These are phyloP conservation scores for Microctenopoma stevenorrisi DNA, from an alignment of 2,797 vertebrate genomes.

Conservation along the genomic window DNA sequence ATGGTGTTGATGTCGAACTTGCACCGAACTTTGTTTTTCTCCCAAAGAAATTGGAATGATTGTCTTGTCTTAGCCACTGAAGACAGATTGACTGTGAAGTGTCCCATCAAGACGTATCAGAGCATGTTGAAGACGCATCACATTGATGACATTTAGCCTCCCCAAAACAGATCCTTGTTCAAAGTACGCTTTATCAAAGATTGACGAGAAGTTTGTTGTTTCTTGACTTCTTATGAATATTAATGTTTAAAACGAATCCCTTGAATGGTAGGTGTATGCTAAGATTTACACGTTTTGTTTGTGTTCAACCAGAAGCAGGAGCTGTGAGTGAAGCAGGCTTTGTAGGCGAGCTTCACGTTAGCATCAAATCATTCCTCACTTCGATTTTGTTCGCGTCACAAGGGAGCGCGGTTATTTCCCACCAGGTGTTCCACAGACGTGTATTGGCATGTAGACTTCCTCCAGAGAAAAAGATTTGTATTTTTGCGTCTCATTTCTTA, in stretches of 20 bases:
- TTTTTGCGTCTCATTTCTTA: conserved; percentile 49
- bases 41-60: conserved; percentile 31
- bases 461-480: conserved; percentile 31
- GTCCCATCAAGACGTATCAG: conserved; percentile 38
- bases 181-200: conserved; percentile 56
- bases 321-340: conserved; percentile 43
- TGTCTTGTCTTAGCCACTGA: conserved; percentile 20
- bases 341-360: conserved; percentile 41
- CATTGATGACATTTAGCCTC: conserved; percentile 62
- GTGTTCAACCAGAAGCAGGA: conserved; percentile 14
- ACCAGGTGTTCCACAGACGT: conserved; percentile 27
- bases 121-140: conserved; percentile 21
- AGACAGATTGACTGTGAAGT: conserved; percentile 42
- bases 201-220: conserved; percentile 51
- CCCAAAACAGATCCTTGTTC: conserved; percentile 49
- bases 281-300: conserved; percentile 15
- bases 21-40: conserved; percentile 49
- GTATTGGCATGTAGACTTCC: conserved; percentile 39
- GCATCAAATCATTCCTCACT: conserved; percentile 38
- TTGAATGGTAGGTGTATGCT: conserved; percentile 15
- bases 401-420: conserved; percentile 55
- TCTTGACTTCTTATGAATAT: conserved; percentile 59
- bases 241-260: conserved; percentile 47
- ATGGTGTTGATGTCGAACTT: conserved; percentile 56
- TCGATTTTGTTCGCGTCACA: conserved; percentile 53